Conservation (phyloP, 1,140 invertebrate genomes). For the Drosophila suzukii region DNA sequence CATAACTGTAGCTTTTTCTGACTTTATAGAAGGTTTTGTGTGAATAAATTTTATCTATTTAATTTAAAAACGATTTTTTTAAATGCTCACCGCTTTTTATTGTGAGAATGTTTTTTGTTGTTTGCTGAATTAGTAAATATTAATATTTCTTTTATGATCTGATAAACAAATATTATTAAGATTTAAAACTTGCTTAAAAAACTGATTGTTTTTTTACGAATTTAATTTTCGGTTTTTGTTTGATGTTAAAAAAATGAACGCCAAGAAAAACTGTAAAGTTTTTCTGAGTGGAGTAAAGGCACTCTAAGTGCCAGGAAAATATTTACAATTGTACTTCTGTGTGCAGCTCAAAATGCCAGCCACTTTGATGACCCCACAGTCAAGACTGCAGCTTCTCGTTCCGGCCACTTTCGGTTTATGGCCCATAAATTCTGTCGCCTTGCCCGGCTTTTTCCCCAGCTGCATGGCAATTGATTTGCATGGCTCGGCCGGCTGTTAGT, state of each 20-base stretch:
- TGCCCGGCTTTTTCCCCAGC: slow-evolving; percentile 7
- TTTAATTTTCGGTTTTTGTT: background rate
- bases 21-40: no score
- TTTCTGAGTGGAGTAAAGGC: background rate
- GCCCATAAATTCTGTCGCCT: slow-evolving; percentile 49
- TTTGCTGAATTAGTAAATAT: no score
- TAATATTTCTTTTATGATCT: no score
- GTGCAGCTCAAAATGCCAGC: slow-evolving; percentile 20
- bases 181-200: no score
- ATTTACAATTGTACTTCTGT: slow-evolving; percentile 67
- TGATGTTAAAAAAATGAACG: background rate
- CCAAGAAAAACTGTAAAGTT: background rate
- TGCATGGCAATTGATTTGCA: slow-evolving; percentile 49
- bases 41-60: no score
- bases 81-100: no score
- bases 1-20: no score
- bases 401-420: slow-evolving; percentile 54
- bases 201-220: no score
- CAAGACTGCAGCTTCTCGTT: slow-evolving; percentile 18
- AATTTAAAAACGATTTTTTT: no score
- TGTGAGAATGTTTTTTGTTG: no score
- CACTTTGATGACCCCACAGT: slow-evolving; percentile 35
- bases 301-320: slow-evolving; percentile 38
- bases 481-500: slow-evolving; percentile 50
- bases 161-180: no score